Percentiles rank a stretch among this genome's conserved stretches.
phyloP scores from a whole-genome alignment of 2,797 vertebrate genomes.

The Rhinophrynus dorsalis region DNA sequence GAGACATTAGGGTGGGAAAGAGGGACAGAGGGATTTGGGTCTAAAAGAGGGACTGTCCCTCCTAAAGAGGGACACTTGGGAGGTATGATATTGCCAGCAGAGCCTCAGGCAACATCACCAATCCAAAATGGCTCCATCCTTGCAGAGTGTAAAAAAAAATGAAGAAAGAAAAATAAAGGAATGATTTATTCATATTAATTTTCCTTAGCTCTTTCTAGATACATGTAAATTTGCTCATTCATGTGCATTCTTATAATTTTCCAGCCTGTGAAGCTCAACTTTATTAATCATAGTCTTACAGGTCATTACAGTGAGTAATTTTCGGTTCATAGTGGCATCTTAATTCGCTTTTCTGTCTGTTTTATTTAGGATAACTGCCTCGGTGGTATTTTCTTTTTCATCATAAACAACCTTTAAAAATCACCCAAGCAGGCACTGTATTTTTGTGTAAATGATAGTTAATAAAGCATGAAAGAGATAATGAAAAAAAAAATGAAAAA shows the following conservation, averaged over 20 bases:
- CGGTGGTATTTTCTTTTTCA: not conserved
- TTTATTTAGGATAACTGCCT: constrained; percentile 17
- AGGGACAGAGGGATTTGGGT: too few relatives aligned
- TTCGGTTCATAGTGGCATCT: not conserved
- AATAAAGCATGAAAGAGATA: constrained; percentile 17
- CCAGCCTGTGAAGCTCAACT: not conserved
- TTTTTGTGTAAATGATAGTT: constrained; percentile 7
- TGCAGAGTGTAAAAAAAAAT: not conserved
- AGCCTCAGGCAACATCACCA: too few relatives aligned
- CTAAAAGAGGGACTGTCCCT: too few relatives aligned
- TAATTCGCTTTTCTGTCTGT: constrained; percentile 14
- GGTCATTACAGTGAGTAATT: not conserved
- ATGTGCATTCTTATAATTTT: not conserved
- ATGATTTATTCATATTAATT: not conserved
- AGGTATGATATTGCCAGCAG: too few relatives aligned
- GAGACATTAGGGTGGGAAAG: too few relatives aligned
- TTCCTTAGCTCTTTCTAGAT: not conserved
- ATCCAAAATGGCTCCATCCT: not conserved
- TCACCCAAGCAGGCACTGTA: not conserved
- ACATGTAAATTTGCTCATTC: not conserved
- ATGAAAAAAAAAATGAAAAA: not conserved
- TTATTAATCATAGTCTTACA: constrained; percentile 7
- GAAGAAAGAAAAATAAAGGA: too few relatives aligned
- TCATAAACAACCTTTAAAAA: constrained; percentile 22
- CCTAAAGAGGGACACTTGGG: too few relatives aligned